A percentile compares a stretch with the other conserved stretches of the same genome.
These are phyloP conservation scores for Bostrychus sinensis DNA, from an alignment of 2,113 vertebrate genomes.

Conservation along the genomic window DNA sequence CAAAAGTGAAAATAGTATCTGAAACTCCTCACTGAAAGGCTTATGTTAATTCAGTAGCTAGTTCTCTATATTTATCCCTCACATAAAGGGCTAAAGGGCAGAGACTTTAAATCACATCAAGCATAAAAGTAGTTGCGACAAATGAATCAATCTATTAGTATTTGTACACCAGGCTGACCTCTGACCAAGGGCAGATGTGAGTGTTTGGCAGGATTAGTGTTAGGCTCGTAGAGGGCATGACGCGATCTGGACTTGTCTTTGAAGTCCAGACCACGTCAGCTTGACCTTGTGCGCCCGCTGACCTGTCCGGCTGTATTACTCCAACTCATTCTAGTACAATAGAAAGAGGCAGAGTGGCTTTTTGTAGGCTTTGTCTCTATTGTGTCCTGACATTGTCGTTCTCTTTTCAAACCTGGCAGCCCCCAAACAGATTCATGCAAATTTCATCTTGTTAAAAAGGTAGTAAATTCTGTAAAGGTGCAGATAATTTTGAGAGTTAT, in stretches of 20 bases:
- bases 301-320: conserved; percentile 63
- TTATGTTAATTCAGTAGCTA: conserved; percentile 27
- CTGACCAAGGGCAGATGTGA: conserved; percentile 38
- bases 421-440: not conserved
- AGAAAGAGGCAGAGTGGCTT: conserved; percentile 50
- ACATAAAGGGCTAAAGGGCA: conserved; percentile 35
- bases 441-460: conserved; percentile 1
- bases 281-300: conserved; percentile 72
- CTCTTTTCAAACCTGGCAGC: conserved; percentile 13
- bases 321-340: conserved; percentile 58
- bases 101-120: conserved; percentile 37
- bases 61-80: conserved; percentile 27
- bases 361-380: conserved; percentile 47
- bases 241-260: conserved; percentile 67
- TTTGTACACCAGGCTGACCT: conserved; percentile 58
- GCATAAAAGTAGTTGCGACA: conserved; percentile 38
- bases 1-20: not conserved
- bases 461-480: not conserved
- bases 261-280: conserved; percentile 57
- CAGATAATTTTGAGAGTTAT: too few species aligned
- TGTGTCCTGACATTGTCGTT: conserved; percentile 29
- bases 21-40: conserved; percentile 11
- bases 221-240: conserved; percentile 52
- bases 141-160: conserved; percentile 43
- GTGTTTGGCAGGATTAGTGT: conserved; percentile 58